Percentiles rank a stretch among this genome's conserved stretches.
Conservation (phyloP, 2,888 invertebrate species). For the Lochmaea capreae region DNA sequence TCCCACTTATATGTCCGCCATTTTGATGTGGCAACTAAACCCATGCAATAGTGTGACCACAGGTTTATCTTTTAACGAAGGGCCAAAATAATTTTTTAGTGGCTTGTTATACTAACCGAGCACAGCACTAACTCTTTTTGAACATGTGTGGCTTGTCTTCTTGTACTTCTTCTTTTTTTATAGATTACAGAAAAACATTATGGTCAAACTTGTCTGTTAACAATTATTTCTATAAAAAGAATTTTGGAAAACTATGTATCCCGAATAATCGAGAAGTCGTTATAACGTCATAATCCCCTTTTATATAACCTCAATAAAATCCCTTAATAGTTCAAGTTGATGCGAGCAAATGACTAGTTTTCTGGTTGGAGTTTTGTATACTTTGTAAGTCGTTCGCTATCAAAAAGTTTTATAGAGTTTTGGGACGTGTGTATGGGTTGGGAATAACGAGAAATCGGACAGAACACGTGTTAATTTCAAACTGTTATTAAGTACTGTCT, state of each 20-base stretch:
- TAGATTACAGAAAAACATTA: no score
- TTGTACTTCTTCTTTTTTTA: no score
- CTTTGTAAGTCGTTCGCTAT: conserved; percentile 32
- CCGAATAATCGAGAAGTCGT: conserved; percentile 29
- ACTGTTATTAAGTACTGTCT: neutral
- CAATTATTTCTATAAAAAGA: no score
- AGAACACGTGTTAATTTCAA: conserved; percentile 3
- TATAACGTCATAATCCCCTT: conserved; percentile 25
- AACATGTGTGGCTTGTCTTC: no score
- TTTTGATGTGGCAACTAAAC: no score
- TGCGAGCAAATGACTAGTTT: conserved; percentile 21
- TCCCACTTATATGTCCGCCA: no score
- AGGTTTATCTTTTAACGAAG: no score
- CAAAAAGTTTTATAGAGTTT: conserved; percentile 37
- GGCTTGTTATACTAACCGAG: no score
- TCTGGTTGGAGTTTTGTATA: conserved; percentile 15
- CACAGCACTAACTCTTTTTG: no score
- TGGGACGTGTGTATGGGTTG: conserved; percentile 19
- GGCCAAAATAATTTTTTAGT: no score
- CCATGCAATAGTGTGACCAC: no score
- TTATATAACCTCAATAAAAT: conserved; percentile 31
- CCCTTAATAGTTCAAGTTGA: conserved; percentile 22
- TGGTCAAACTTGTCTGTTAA: no score
- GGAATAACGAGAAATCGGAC: conserved; percentile 4
- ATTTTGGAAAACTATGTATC: neutral